Percentiles rank a stretch among this genome's conserved stretches.
Conservation (phyloP, 2,888 invertebrate species). For the Agapostemon virescens region DNA sequence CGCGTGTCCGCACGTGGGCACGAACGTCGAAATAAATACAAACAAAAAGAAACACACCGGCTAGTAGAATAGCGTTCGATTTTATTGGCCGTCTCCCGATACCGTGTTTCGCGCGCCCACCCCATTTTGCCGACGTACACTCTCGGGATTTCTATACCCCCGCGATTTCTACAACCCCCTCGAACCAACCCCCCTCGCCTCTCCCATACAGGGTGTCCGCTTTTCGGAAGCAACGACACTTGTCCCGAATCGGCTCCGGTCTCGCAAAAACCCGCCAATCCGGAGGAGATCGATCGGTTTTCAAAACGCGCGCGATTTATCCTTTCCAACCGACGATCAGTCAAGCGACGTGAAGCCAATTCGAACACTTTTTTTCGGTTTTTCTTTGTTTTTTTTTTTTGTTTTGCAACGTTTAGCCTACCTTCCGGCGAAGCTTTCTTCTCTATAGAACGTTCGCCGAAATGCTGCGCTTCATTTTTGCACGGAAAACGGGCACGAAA, state of each 20-base stretch:
- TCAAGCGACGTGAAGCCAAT: neutral
- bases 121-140: slow-evolving; percentile 23
- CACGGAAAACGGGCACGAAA: no score
- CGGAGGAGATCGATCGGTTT: slow-evolving; percentile 9
- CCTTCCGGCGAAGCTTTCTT: neutral
- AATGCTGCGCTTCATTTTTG: no score
- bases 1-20: neutral
- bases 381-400: no score
- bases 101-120: slow-evolving; percentile 45
- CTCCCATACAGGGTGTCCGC: slow-evolving; percentile 42
- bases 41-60: slow-evolving; percentile 49
- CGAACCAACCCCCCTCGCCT: slow-evolving; percentile 1
- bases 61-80: slow-evolving; percentile 68
- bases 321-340: neutral
- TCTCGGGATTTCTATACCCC: slow-evolving; percentile 32
- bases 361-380: no score
- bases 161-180: slow-evolving; percentile 6
- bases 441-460: no score
- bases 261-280: slow-evolving; percentile 16
- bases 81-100: slow-evolving; percentile 68
- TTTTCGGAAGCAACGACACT: slow-evolving; percentile 71
- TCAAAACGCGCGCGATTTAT: neutral
- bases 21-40: slow-evolving; percentile 33
- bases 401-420: neutral
- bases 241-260: slow-evolving; percentile 55